Percentiles rank a stretch among this genome's conserved stretches.
phyloP scores from a whole-genome alignment of 2,113 vertebrate species.

The Orycteropus afer region DNA sequence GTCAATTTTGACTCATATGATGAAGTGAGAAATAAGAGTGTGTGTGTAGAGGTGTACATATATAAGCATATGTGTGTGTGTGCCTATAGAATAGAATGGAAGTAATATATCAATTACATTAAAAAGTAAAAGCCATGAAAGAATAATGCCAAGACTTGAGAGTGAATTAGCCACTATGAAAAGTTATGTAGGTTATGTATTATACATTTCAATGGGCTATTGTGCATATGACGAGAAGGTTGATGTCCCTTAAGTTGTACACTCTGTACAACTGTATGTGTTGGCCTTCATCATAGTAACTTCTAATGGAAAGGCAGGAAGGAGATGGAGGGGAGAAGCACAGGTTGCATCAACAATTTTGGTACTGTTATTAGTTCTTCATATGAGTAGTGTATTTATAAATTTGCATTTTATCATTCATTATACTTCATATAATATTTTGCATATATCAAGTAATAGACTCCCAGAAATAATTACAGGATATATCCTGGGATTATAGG shows the following conservation, averaged over 20 bases:
- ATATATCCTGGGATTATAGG: background rate
- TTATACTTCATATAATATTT: no score
- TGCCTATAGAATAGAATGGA: background rate
- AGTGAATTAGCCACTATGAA: background rate
- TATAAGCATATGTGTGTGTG: no score
- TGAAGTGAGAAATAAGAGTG: no score
- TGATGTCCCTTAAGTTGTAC: background rate
- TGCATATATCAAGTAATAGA: background rate
- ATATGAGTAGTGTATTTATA: background rate
- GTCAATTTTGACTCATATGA: no score
- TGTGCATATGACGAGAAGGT: background rate
- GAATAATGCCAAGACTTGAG: background rate
- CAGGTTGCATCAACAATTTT: background rate
- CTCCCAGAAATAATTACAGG: background rate
- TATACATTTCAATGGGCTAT: no score
- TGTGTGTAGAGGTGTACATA: no score
- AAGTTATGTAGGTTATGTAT: accelerated
- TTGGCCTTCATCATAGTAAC: no score
- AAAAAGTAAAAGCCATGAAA: background rate
- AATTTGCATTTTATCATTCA: background rate
- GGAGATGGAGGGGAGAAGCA: accelerated
- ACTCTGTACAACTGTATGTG: no score
- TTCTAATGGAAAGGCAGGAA: background rate
- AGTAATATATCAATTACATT: background rate
- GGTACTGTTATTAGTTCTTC: background rate